A percentile compares a stretch with the other conserved stretches of the same genome.
These are phyloP conservation scores for Metellina segmentata DNA, from an alignment of 2,888 invertebrate genomes.

Conservation along the genomic window DNA sequence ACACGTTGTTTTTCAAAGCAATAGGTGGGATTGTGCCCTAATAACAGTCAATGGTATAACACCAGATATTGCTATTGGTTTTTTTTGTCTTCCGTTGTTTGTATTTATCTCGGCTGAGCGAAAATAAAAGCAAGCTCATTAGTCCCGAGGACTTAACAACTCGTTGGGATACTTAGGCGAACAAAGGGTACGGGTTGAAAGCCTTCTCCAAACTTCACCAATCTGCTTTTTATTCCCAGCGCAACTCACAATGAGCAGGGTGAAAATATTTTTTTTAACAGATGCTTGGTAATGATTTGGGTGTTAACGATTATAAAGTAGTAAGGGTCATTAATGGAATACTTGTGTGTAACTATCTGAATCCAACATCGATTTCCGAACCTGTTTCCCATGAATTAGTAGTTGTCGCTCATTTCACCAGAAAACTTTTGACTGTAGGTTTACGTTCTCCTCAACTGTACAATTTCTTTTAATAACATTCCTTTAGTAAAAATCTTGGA, in stretches of 20 bases:
- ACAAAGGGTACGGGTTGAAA: constrained; percentile 6
- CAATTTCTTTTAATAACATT: background rate
- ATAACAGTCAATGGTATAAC: constrained; percentile 18
- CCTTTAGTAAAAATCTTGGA: background rate
- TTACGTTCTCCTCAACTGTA: background rate
- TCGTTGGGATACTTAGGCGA: constrained; percentile 29
- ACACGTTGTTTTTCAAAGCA: background rate
- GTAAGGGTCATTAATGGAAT: background rate
- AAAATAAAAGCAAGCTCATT: constrained; percentile 36
- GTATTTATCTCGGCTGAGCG: constrained; percentile 1
- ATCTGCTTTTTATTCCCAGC: constrained; percentile 17
- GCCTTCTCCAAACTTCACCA: background rate
- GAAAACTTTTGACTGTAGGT: background rate
- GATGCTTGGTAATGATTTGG: constrained; percentile 39
- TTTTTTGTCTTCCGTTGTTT: constrained; percentile 3
- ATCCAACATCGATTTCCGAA: constrained; percentile 30
- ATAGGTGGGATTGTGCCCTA: constrained; percentile 2
- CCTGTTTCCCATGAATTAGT: background rate
- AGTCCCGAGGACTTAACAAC: constrained; percentile 21
- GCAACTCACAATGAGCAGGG: constrained; percentile 12
- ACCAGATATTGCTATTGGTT: background rate
- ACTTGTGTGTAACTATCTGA: constrained; percentile 9
- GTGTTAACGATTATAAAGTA: constrained; percentile 33
- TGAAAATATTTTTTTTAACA: constrained; percentile 16
- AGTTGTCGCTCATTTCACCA: background rate